Evolutionary conservation across 2,113 vertebrate genomes (phyloP).

Genomic region (zebrafish (Danio rerio)): DNA sequence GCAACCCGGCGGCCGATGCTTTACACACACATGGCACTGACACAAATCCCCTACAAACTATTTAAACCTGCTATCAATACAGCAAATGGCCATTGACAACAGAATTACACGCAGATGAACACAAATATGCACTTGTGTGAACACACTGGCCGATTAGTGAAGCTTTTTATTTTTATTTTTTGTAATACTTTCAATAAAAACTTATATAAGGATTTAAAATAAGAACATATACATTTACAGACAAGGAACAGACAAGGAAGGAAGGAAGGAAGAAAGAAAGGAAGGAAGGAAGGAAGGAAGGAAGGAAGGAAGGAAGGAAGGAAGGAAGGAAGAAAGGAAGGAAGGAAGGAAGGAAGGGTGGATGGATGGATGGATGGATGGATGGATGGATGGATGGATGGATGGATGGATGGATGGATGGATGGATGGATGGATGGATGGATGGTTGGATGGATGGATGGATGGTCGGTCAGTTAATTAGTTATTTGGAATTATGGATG

Average conservation of each 20-base stretch:
- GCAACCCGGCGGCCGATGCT: background rate
- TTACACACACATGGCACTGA: constrained; percentile 10
- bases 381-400: background rate
- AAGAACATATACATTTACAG: no score
- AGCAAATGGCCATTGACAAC: background rate
- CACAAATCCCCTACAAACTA: background rate
- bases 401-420: background rate
- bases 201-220: no score
- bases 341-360: no score
- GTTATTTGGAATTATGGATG: background rate
- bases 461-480: background rate
- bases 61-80: constrained; percentile 15
- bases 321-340: no score
- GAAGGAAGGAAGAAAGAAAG: no score
- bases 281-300: no score
- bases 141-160: background rate
- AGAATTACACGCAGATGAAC: background rate
- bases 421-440: background rate
- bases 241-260: no score
- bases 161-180: no score
- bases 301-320: no score
- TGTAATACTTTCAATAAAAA: no score
- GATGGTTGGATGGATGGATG: background rate
- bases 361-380: no score
- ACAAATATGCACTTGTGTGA: background rate